Evolutionary conservation across 1,140 invertebrate genomes (phyloP), one percentile per base, ranked within the genome.

Genomic region (Atta texana): DNA sequence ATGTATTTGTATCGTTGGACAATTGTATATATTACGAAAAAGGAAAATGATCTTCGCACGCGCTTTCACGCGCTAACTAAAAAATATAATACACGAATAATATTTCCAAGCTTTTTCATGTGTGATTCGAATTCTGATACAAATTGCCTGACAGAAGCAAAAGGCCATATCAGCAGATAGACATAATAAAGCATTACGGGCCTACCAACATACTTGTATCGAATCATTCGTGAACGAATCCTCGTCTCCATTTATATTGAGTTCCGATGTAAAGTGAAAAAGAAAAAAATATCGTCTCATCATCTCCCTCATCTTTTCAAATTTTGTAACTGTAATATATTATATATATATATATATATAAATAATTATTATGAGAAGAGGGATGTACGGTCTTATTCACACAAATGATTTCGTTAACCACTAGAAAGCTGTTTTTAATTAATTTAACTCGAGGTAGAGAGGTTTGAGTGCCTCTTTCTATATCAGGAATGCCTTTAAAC

Each of bases 341-440:
- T 34, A 6, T 34, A 34, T 31, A 4, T 31, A 31, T 31, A 31
- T 64, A 34, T 28, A 31, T 31, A 24, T 24, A 24, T 24, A 24
- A 24, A 24, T 18, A 18, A n/a, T n/a, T n/a, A 7, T 3, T 8
- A 31, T 31, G 59, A 5, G 59, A 6, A 57, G 24, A 24, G 5
- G 3, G 7, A 31, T 53, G 5, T n/a, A 31, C 12, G 5, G 39
- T 49, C 18, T 21, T 6, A 68, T 59, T 63, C 7, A 12, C 44
- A 59, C 31, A 1, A 44, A 55, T 44, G 18, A 75, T 84, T 85
- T 55, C 18, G 69, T 87, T 84, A 75, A 64, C n/a, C 28, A 14
- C 31, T 31, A 85, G 69, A 75, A 68, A 63, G 75, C 28, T 8
- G 49, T 24, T 66, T 61, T 87, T 87, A 85, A 87, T 87, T 87